Base-by-base conservation (phyloP, 2,888 invertebrate species). In the Orthonevra nobilis region DNA sequence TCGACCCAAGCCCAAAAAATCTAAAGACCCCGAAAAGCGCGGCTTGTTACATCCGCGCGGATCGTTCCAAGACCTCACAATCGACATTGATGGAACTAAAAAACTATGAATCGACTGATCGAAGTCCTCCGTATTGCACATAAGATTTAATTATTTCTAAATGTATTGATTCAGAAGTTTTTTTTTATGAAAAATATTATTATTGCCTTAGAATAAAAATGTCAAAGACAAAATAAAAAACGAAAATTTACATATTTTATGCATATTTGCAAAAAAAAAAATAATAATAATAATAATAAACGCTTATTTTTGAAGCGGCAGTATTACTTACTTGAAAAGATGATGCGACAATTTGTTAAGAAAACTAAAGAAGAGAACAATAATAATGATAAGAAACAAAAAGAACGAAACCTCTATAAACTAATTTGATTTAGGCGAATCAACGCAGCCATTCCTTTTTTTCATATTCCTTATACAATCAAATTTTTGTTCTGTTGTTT, bases 21-120 rank as follows among this genome's bases (percentile, higher is more conserved):
- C 89, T 77, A 92, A 92, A 84, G 92, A 92, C 84, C 89, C 88
- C 9, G 92, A 92, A 84, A 89, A 90, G 66, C 90, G 90, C 77
- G 91, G 91, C 34, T 87, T 92, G 20, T 83, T 92, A 44, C 91
- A 91, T 84, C 82, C 85, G 2, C 86, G 86, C 36, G 86, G 87
- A 32, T 88, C 88, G 1, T 42, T 88, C 40, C 87, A 86, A 54
- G 88, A 88, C 72, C 84, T 88, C 2, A 85, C 83, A 69, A 86
- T 87, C 70, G 87, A 87, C 74, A 84, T 87, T 20, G 87, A 87
- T 73, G 84, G 86, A 61, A 85, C 85, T 50, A 87, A 87, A 82
- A 87, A 87, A 83, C 82, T 87, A 66, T 87, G 84, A 82, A 20
- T 34, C 23, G 15, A 20, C 6, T 40, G 30, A 23, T 14, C 1